phyloP scores from a whole-genome alignment of 2,113 vertebrate species.

The Herpailurus yagouaroundi region DNA sequence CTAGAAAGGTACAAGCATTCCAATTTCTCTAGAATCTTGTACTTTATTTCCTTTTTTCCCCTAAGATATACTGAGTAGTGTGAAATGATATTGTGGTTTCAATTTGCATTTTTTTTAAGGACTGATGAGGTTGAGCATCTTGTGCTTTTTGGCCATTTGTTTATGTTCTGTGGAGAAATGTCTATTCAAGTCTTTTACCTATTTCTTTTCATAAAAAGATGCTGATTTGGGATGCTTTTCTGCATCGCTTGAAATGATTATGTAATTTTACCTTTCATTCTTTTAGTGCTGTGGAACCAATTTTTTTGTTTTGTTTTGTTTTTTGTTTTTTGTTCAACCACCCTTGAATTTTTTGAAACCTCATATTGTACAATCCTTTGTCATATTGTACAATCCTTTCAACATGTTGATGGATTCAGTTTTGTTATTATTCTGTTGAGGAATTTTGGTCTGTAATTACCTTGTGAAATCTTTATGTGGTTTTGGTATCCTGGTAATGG shows the following conservation, averaged over 20 bases:
- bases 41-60: neutral
- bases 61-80: neutral
- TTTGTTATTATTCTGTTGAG: neutral
- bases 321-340: neutral
- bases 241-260: neutral
- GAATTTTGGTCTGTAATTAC: neutral
- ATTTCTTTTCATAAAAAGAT: neutral
- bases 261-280: neutral
- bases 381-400: neutral
- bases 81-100: neutral
- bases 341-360: neutral
- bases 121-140: neutral
- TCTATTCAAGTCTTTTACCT: neutral
- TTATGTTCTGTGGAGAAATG: neutral
- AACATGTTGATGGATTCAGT: neutral
- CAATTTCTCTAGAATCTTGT: neutral
- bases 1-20: neutral
- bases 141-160: neutral
- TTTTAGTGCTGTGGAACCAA: neutral
- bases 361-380: too few species aligned
- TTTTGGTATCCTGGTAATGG: neutral
- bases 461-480: neutral
- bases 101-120: neutral
- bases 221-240: neutral
- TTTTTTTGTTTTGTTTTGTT: neutral